Base-by-base conservation (phyloP, 2,888 invertebrate species). In the Epirrita christyi region DNA sequence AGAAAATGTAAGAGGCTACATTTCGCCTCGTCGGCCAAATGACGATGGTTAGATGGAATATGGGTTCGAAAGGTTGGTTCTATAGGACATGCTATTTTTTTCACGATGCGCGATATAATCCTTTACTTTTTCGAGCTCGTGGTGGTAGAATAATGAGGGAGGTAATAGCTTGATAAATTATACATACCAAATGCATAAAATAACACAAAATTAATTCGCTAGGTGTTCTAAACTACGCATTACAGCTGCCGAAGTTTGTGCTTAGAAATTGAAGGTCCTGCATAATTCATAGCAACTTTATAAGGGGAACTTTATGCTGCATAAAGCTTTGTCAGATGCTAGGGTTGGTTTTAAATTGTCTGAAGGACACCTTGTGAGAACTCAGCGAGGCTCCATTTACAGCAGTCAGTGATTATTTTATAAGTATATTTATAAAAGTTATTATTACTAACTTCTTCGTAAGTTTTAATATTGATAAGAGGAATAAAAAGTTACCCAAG, bases 251-350 rank as follows among this genome's bases (percentile, higher is more conserved):
- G 59, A 73, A 77, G 70, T 75, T 72, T 63, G 61, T n/a, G 73
- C 65, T 72, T 64, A 67, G 59, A 70, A 67, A 73, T 71, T 67
- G 68, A 71, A 67, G 60, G 58, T 58, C 63, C 66, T 73, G 70
- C 74, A 73, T 76, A 76, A 54, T 76, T 76, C 73, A 74, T 75
- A 29, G 69, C 57, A 71, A 21, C 21, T 21, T 21, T 21, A 21
- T 21, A 21, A 65, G 49, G 15, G 50, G 28, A 60, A 63, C 56
- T 59, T 51, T 29, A 59, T 50, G 56, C 59, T 66, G 67, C 66
- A 63, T 45, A 45, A 50, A 38, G 45, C 59, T 54, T 46, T 46
- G 59, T 53, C 36, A 36, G 45, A 13, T 43, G 29, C 46, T 50
- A 28, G 47, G 43, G 40, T 13, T 55, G 34, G 11, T 32, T 51